phyloP scores from a whole-genome alignment of 2,113 vertebrate genomes.

The Carassius gibelio region DNA sequence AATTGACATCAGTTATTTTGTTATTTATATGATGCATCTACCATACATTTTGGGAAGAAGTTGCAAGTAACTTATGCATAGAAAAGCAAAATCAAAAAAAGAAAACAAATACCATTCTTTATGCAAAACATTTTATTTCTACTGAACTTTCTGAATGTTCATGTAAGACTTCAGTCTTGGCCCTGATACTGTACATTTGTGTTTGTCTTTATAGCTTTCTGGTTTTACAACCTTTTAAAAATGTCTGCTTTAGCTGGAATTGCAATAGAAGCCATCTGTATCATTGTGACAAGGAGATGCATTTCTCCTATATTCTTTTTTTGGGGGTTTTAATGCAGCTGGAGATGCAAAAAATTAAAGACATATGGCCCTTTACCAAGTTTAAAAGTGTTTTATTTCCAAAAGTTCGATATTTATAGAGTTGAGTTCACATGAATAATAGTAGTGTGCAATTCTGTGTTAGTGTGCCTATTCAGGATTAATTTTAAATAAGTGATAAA shows the following conservation, averaged over 20 bases:
- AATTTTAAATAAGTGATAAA: neutral
- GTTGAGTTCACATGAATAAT: neutral
- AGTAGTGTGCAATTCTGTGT: neutral
- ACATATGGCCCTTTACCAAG: neutral
- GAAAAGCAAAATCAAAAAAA: neutral
- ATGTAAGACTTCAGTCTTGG: neutral
- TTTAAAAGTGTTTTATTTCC: neutral
- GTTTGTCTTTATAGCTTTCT: neutral
- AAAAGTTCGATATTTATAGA: neutral
- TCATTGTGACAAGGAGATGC: neutral
- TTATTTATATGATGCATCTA: neutral
- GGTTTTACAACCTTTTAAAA: neutral
- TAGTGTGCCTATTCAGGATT: neutral
- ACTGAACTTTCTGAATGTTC: neutral
- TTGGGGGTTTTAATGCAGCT: constrained; percentile 6
- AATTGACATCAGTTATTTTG: neutral
- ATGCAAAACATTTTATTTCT: constrained; percentile 7
- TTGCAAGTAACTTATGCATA: neutral
- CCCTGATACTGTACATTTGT: neutral
- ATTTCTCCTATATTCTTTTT: neutral
- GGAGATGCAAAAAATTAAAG: constrained; percentile 19
- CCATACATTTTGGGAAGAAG: neutral
- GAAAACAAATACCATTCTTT: neutral
- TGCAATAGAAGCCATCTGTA: constrained; percentile 8
- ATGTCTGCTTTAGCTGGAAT: neutral